Conservation (phyloP, 2,113 vertebrate species). For the Paradisaea rubra region DNA sequence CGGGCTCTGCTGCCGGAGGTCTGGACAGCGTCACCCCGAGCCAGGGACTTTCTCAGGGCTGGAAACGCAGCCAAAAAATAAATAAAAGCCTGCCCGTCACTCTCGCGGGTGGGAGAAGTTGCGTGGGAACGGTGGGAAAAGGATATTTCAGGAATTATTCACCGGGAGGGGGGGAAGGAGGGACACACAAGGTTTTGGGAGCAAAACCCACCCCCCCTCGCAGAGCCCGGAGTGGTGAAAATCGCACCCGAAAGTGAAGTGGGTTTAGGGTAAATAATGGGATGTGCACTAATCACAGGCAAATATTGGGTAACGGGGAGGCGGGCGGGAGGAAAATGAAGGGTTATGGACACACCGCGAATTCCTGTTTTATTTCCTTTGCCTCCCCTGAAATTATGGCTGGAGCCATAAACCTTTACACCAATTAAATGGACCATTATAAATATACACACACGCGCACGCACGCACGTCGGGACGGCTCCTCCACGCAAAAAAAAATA, state of each 20-base stretch:
- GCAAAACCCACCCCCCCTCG: neutral
- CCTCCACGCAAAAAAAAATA: neutral
- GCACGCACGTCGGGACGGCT: neutral
- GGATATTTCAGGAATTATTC: neutral
- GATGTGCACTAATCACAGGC: neutral
- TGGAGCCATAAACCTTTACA: constrained; percentile 27
- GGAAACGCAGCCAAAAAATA: neutral
- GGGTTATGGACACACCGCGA: neutral
- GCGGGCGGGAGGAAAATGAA: neutral
- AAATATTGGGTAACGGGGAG: neutral
- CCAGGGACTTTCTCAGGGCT: neutral
- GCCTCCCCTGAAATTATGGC: constrained; percentile 18
- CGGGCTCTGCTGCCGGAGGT: neutral
- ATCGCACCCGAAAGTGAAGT: neutral
- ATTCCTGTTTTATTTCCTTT: constrained; percentile 9
- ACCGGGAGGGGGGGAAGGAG: too few species aligned
- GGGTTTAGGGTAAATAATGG: neutral
- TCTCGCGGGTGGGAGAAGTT: neutral
- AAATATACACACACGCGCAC: neutral
- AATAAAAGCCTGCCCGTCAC: neutral
- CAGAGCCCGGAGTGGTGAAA: neutral
- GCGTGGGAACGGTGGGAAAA: neutral
- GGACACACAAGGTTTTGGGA: neutral
- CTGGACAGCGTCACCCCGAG: constrained; percentile 8
- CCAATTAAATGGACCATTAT: constrained; percentile 40